These are phyloP conservation scores for Lampropteryx suffumata DNA, from an alignment of 2,888 invertebrate genomes.

Conservation along the genomic window DNA sequence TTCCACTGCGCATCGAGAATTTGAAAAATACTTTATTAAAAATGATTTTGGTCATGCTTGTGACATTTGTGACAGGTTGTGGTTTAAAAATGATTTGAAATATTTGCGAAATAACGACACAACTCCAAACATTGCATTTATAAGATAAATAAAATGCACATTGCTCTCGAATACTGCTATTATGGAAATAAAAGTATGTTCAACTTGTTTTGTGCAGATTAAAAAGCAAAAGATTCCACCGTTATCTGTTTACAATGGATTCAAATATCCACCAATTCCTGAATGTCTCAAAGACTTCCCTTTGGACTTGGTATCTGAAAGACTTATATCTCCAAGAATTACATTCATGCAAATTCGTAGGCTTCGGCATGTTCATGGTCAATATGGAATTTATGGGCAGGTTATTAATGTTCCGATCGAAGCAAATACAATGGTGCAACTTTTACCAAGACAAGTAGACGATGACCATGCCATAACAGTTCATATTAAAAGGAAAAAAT, in stretches of 20 bases:
- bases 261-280: constrained; percentile 41
- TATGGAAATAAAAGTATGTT: no score
- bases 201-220: no score
- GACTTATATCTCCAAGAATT: constrained; percentile 40
- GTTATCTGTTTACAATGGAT: constrained; percentile 37
- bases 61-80: constrained; percentile 37
- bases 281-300: no score
- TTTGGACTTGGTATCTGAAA: no score
- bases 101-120: no score
- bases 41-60: constrained; percentile 39
- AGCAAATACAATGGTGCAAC: constrained; percentile 41
- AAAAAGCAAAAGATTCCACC: constrained; percentile 29
- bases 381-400: constrained; percentile 40
- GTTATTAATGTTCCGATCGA: constrained; percentile 44
- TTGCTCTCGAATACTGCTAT: no score
- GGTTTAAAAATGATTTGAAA: constrained; percentile 33
- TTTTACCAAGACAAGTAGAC: constrained; percentile 38
- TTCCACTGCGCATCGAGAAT: no score
- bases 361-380: constrained; percentile 39
- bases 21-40: constrained; percentile 33
- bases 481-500: constrained; percentile 32
- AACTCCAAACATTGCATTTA: no score
- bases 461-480: constrained; percentile 37
- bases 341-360: constrained; percentile 45
- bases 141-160: no score